Conservation (phyloP, 2,113 vertebrate genomes). For the Festucalex cinctus region DNA sequence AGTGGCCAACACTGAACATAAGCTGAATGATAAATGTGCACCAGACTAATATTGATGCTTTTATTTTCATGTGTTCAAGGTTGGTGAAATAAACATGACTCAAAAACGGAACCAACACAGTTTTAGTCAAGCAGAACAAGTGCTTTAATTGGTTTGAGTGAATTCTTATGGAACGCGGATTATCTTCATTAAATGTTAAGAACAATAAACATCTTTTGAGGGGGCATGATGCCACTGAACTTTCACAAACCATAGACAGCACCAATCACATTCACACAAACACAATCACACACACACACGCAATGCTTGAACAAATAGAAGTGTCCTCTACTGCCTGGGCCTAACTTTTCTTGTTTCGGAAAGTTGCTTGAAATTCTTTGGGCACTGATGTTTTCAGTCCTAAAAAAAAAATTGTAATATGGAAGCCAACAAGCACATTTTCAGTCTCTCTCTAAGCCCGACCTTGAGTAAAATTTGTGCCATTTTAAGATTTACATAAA, state of each 20-base stretch:
- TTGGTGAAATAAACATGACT: background rate
- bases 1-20: too few species aligned
- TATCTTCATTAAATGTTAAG: conserved; percentile 56
- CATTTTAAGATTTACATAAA: conserved; percentile 11
- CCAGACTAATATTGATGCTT: background rate
- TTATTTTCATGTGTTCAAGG: background rate
- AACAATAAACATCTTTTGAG: conserved; percentile 60
- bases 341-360: background rate
- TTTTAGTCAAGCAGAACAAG: conserved; percentile 69
- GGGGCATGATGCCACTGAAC: conserved; percentile 56
- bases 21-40: background rate
- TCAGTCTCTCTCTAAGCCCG: conserved; percentile 19
- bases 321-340: conserved; percentile 2
- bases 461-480: conserved; percentile 22
- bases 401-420: background rate
- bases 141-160: conserved; percentile 79
- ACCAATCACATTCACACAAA: conserved; percentile 33
- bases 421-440: background rate
- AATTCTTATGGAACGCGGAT: conserved; percentile 72
- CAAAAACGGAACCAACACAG: background rate
- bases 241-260: conserved; percentile 40
- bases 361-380: background rate
- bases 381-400: background rate
- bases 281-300: conserved; percentile 11
- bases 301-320: conserved; percentile 17